A percentile compares a stretch with the other conserved stretches of the same genome.
Conservation (phyloP, 2,113 vertebrate genomes). For the Zingel zingel region DNA sequence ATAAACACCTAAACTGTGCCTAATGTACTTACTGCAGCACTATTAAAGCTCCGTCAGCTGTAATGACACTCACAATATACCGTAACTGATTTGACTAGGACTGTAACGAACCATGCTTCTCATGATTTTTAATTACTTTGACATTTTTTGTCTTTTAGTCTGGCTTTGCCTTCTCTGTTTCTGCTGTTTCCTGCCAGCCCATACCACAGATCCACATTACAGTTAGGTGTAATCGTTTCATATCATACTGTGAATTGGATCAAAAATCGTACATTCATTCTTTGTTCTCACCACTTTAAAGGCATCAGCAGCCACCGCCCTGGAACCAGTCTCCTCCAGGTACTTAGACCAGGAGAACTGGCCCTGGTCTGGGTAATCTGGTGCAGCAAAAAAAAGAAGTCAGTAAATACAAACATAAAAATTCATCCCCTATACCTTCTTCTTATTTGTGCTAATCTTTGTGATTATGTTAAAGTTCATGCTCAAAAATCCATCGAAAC, state of each 20-base stretch:
- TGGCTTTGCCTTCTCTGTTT: not conserved
- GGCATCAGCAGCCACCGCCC: constrained; percentile 90
- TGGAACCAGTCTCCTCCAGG: constrained; percentile 92
- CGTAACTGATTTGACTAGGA: not conserved
- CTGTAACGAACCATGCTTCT: not conserved
- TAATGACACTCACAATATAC: not conserved
- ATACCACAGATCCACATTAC: not conserved
- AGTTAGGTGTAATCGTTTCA: not conserved
- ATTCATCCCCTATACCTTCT: not conserved
- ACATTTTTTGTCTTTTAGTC: not conserved
- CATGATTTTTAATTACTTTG: not conserved
- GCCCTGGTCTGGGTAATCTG: constrained; percentile 94
- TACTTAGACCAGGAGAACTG: constrained; percentile 96
- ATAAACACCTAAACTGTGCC: not conserved
- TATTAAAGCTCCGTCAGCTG: not conserved
- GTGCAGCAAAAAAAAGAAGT: constrained; percentile 13
- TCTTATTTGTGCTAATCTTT: not conserved
- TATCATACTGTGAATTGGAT: not conserved
- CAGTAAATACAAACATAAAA: not conserved
- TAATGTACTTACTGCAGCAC: not conserved
- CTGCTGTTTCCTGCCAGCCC: not conserved
- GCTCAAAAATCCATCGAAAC: not conserved
- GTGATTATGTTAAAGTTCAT: not conserved
- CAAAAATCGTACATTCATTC: not conserved
- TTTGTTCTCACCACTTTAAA: constrained; percentile 90